phyloP scores from a whole-genome alignment of 2,797 vertebrate genomes.

The Anabacerthia variegaticeps region DNA sequence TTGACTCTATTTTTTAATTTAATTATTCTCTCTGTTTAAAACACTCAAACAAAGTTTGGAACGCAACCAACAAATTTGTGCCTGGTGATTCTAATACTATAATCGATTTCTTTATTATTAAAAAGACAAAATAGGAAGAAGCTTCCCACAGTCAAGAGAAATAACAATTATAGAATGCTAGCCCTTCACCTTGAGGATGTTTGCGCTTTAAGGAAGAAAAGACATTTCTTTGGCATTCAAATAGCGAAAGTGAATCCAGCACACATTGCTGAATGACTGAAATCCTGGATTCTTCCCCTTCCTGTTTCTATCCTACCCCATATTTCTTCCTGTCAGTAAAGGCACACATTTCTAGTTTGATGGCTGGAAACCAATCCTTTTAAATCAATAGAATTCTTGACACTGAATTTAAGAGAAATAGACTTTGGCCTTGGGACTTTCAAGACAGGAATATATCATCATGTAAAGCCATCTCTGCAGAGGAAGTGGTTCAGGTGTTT shows the following conservation, averaged over 20 bases:
- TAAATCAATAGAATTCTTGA: constrained; percentile 11
- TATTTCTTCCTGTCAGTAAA: not conserved
- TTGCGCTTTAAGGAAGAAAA: not conserved
- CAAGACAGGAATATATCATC: not conserved
- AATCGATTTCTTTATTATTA: not conserved
- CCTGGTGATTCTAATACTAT: not conserved
- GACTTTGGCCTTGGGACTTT: not conserved
- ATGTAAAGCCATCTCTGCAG: not conserved
- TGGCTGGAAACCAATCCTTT: not conserved
- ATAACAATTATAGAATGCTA: not conserved
- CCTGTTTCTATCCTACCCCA: not conserved
- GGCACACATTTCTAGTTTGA: not conserved
- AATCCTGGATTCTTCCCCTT: not conserved
- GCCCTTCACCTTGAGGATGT: not conserved
- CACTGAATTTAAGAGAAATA: not conserved
- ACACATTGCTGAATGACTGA: not conserved
- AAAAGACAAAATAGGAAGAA: not conserved
- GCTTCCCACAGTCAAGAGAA: not conserved
- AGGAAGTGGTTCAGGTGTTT: not conserved
- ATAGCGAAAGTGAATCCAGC: not conserved
- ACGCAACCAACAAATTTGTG: not conserved
- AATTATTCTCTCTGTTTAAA: not conserved
- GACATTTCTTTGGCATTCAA: not conserved
- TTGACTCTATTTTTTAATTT: not conserved
- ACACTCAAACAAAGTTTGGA: not conserved